These are phyloP conservation scores for honey bee (Apis mellifera) DNA, from an alignment of 1,140 invertebrate genomes.

Conservation along the genomic window DNA sequence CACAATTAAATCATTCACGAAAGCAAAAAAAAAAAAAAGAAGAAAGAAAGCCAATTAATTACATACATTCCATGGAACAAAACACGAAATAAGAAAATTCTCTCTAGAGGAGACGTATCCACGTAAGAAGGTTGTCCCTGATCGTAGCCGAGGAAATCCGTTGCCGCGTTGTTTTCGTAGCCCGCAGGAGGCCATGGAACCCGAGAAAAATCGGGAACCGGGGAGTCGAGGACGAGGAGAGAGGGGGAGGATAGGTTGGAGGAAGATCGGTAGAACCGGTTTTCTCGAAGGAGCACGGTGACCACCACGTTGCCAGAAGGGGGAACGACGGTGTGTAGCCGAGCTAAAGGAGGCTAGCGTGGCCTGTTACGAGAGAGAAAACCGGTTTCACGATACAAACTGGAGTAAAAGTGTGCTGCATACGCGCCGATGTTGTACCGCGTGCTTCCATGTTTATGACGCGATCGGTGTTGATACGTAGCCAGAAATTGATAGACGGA, in stretches of 20 bases:
- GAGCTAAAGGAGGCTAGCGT: conserved; percentile 68
- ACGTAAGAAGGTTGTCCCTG: not conserved
- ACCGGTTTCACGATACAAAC: conserved; percentile 74
- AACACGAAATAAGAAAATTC: not conserved
- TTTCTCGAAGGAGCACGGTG: conserved; percentile 62
- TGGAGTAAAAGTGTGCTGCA: conserved; percentile 76
- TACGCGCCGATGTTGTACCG: conserved; percentile 56
- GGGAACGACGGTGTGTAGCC: conserved; percentile 41
- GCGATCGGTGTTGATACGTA: conserved; percentile 19
- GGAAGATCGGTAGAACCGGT: conserved; percentile 62
- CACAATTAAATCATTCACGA: no score
- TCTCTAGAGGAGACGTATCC: conserved; percentile 3
- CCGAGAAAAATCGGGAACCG: conserved; percentile 50
- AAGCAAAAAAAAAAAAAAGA: no score
- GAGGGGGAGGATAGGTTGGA: conserved; percentile 32
- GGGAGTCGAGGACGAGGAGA: not conserved
- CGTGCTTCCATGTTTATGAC: conserved; percentile 59
- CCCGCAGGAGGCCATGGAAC: conserved; percentile 58
- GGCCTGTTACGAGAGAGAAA: conserved; percentile 69
- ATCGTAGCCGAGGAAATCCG: conserved; percentile 50
- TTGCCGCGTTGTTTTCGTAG: conserved; percentile 66
- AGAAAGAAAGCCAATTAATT: not conserved
- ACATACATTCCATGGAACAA: not conserved
- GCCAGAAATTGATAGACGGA: not conserved
- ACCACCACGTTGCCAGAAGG: conserved; percentile 44